phyloP scores from a whole-genome alignment of 2,888 invertebrate genomes.

The Metellina segmentata region DNA sequence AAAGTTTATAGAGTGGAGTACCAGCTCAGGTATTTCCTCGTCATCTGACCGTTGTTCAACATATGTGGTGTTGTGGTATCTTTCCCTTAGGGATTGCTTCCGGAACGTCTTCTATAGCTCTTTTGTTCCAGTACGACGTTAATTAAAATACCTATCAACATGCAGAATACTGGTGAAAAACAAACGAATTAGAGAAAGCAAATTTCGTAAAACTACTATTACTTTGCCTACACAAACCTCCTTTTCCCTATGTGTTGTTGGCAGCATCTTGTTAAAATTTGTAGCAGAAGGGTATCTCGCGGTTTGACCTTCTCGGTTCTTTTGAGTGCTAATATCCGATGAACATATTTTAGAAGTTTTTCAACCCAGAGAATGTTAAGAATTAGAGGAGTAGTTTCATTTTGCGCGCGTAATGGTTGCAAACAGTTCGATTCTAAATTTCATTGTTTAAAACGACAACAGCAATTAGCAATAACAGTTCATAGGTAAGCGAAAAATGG shows the following conservation, averaged over 20 bases:
- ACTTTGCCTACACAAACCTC: background rate
- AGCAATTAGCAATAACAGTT: conserved; percentile 11
- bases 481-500: conserved; percentile 29
- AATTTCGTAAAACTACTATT: background rate
- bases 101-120: no score
- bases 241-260: conserved; percentile 9
- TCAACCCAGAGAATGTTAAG: conserved; percentile 51
- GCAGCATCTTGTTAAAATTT: conserved; percentile 38
- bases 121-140: no score
- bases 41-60: no score
- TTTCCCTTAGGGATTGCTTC: no score
- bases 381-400: conserved; percentile 23
- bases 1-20: no score
- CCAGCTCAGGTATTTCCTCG: no score
- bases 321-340: conserved; percentile 16
- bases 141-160: no score
- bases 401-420: conserved; percentile 36
- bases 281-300: conserved; percentile 66
- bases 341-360: conserved; percentile 21
- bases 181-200: no score
- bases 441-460: conserved; percentile 15
- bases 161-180: no score
- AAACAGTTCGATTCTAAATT: conserved; percentile 50
- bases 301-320: conserved; percentile 57
- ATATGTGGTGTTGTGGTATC: no score